Evolutionary conservation across 2,797 vertebrate species (phyloP).

Genomic region (Holocentrus rufus): DNA sequence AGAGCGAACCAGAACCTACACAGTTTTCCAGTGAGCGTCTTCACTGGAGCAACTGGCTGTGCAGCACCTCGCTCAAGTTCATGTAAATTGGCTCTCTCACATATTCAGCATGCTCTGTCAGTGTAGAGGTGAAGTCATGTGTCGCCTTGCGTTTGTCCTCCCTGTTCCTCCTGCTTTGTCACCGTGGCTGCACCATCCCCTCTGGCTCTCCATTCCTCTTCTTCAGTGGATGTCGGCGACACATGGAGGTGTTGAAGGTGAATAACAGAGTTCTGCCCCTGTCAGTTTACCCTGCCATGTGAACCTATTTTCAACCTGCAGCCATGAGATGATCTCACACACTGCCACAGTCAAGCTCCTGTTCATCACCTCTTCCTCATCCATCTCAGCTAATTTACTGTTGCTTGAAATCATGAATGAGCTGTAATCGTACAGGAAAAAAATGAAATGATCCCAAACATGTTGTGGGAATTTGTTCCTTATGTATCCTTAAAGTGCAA

Average conservation of each 20-base stretch:
- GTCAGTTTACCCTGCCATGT: slow-evolving; percentile 41
- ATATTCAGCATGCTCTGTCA: no score
- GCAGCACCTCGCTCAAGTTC: neutral
- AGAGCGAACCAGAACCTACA: no score
- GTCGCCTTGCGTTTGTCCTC: neutral
- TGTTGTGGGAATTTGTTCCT: neutral
- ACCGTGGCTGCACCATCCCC: no score
- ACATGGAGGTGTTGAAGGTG: slow-evolving; percentile 42
- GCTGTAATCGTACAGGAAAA: neutral
- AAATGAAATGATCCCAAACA: neutral
- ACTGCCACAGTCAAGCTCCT: slow-evolving; percentile 26
- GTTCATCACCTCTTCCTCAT: slow-evolving; percentile 9
- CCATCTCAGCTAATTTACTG: neutral
- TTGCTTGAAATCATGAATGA: neutral
- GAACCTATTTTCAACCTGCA: slow-evolving; percentile 22
- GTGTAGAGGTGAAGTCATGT: neutral
- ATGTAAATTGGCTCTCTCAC: neutral
- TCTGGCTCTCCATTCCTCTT: slow-evolving; percentile 48
- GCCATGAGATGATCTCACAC: slow-evolving; percentile 11
- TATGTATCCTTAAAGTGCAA: neutral
- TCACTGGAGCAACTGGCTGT: neutral
- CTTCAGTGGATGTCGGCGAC: slow-evolving; percentile 34
- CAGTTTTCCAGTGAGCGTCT: neutral
- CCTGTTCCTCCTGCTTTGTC: neutral
- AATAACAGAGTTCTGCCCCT: slow-evolving; percentile 44